Evolutionary conservation across 1,140 invertebrate genomes (phyloP).

Genomic region (Aethina tumida): DNA sequence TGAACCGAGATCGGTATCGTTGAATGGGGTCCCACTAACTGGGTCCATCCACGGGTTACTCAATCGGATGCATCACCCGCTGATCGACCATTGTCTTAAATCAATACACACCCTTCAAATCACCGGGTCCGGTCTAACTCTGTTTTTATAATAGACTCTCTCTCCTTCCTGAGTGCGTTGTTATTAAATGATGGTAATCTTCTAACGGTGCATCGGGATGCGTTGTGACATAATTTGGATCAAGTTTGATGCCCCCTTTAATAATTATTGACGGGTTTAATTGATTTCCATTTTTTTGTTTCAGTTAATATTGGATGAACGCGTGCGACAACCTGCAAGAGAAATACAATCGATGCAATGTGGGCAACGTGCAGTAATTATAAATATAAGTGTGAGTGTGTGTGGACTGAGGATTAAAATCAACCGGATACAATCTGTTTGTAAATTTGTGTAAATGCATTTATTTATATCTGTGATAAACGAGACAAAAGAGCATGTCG

Average conservation of each 20-base stretch:
- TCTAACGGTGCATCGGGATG: background rate
- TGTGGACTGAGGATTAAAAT: too few species aligned
- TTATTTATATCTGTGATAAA: conserved; percentile 56
- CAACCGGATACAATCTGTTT: conserved; percentile 28
- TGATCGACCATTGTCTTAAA: conserved; percentile 31
- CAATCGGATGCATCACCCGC: conserved; percentile 20
- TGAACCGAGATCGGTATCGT: conserved; percentile 50
- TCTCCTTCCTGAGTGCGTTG: conserved; percentile 11
- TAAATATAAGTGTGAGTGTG: conserved; percentile 21
- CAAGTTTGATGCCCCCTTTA: background rate
- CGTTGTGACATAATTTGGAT: conserved; percentile 3
- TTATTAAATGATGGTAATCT: conserved; percentile 15
- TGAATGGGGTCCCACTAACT: conserved; percentile 39
- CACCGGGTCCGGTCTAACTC: conserved; percentile 1
- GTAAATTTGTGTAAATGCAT: conserved; percentile 44
- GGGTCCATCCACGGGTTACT: conserved; percentile 18
- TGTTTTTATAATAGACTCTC: too few species aligned
- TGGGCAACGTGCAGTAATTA: conserved; percentile 32
- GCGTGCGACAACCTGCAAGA: background rate
- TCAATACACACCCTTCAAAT: conserved; percentile 25
- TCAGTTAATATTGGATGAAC: conserved; percentile 13
- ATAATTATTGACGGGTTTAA: background rate
- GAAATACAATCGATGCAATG: too few species aligned
- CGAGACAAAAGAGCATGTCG: conserved; percentile 28
- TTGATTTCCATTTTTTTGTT: conserved; percentile 15